phyloP scores from a whole-genome alignment of 2,113 vertebrate genomes.

The Triplophysa dalaica region DNA sequence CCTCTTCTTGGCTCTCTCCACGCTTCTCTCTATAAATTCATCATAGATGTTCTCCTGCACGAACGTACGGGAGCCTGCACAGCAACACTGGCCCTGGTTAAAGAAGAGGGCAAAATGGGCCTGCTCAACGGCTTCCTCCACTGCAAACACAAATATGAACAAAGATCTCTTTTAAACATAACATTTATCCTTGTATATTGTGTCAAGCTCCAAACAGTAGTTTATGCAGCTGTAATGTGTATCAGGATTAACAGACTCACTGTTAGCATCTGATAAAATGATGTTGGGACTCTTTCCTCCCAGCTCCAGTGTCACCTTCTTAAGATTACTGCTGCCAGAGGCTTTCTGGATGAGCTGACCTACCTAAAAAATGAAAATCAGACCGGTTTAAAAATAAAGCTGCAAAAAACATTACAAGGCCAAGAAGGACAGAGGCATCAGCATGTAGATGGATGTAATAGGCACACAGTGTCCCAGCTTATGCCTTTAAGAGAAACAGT shows the following conservation, averaged over 20 bases:
- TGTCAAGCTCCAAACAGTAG: too few relatives aligned
- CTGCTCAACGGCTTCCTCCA: constrained; percentile 94
- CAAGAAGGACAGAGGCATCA: too few relatives aligned
- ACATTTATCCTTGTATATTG: too few relatives aligned
- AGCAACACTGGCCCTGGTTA: constrained; percentile 98
- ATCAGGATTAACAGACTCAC: constrained; percentile 67
- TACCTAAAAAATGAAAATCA: constrained; percentile 72
- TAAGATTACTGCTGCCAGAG: constrained; percentile 88
- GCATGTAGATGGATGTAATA: too few relatives aligned
- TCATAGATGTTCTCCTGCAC: constrained; percentile 91
- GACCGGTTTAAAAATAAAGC: background rate
- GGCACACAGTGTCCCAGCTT: too few relatives aligned
- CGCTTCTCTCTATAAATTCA: constrained; percentile 89
- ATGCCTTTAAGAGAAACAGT: too few relatives aligned
- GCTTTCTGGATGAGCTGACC: constrained; percentile 91
- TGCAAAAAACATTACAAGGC: background rate
- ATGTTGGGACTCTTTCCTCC: constrained; percentile 98
- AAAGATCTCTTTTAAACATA: too few relatives aligned
- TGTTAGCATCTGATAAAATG: constrained; percentile 89
- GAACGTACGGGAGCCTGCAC: constrained; percentile 87
- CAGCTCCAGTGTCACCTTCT: constrained; percentile 93
- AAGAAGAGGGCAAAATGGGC: constrained; percentile 94
- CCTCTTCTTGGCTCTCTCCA: constrained; percentile 81
- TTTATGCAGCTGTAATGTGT: background rate
- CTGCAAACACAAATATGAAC: constrained; percentile 61